Base-by-base conservation (phyloP, 2,113 vertebrate genomes). In the Aspiorhynchus laticeps region DNA sequence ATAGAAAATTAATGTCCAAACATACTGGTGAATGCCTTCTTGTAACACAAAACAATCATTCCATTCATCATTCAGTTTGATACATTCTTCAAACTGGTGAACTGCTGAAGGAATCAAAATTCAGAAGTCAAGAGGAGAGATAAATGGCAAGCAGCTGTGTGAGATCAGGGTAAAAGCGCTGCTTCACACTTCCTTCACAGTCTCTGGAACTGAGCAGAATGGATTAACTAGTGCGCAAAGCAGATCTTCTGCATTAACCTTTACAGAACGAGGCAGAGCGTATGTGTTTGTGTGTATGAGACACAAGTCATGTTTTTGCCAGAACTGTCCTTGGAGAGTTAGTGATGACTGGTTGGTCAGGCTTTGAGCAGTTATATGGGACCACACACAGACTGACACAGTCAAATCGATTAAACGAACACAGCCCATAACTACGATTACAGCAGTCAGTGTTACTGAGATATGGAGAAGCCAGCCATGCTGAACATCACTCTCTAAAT, bases 351-450 rank as follows among this genome's bases (percentile, higher is more conserved):
- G 80, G 73, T 63, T 53, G 87, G 81, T 80, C 65, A 61, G 65
- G 43, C 26, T 53, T n/a, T 85, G 46, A 82, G 59, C 17, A 82
- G 80, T 43, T 78, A 86, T 77, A 31, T 24, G 59, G 12, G 85
- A 88, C 88, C 87, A 88, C 87, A 88, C 88, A 83, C 86, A 85
- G 56, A 82, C 53, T 53, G 10, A 75, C 14, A 65, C 21, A 19
- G n/a, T 79, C 84, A 73, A 36, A 48, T 59, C 7, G 36, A 80
- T 88, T 53, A 80, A 75, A 79, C 65, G 41, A 69, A 87, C n/a
- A 56, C 53, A 76, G 51, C 12, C 21, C 14, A 14, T 76, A 26
- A 59, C 77, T 36, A 31, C 11, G 51, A 59, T 59, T 80, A 80
- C 11, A 59, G 77, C 51, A 59, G 76, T 56, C 48, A 6, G 46